A percentile compares a stretch with the other conserved stretches of the same genome.
Evolutionary conservation across 2,113 vertebrate genomes (phyloP).

Genomic region (Corvus cornix): DNA sequence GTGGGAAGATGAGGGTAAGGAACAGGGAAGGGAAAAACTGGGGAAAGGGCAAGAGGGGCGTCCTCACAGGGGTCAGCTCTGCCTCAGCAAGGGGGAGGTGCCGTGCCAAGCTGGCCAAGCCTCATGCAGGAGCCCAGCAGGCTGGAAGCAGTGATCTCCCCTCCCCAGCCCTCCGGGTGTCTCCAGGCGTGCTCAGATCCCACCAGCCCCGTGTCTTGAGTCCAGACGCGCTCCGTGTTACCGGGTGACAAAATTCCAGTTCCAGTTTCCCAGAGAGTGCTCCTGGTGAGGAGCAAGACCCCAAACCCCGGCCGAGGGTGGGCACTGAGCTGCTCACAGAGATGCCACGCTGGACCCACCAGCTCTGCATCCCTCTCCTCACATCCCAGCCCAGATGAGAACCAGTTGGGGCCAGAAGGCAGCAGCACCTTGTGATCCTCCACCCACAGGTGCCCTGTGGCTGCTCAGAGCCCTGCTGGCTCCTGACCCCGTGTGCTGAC

Average conservation of each 20-base stretch:
- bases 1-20: constrained; percentile 74
- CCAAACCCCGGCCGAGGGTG: background rate
- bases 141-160: background rate
- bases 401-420: background rate
- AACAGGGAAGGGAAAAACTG: constrained; percentile 74
- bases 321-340: background rate
- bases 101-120: constrained; percentile 31
- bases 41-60: constrained; percentile 59
- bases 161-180: background rate
- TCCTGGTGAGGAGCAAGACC: background rate
- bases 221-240: background rate
- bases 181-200: background rate
- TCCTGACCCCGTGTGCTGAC: background rate
- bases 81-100: background rate
- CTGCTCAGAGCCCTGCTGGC: background rate
- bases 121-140: constrained; percentile 36
- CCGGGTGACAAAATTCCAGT: background rate
- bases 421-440: background rate
- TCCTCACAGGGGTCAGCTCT: constrained; percentile 4
- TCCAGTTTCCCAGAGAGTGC: background rate
- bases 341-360: background rate
- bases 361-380: background rate
- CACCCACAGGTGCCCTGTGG: background rate
- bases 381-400: background rate
- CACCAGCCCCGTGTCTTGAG: background rate